Conservation (phyloP, 1,140 invertebrate species). For the Drosophila willistoni region DNA sequence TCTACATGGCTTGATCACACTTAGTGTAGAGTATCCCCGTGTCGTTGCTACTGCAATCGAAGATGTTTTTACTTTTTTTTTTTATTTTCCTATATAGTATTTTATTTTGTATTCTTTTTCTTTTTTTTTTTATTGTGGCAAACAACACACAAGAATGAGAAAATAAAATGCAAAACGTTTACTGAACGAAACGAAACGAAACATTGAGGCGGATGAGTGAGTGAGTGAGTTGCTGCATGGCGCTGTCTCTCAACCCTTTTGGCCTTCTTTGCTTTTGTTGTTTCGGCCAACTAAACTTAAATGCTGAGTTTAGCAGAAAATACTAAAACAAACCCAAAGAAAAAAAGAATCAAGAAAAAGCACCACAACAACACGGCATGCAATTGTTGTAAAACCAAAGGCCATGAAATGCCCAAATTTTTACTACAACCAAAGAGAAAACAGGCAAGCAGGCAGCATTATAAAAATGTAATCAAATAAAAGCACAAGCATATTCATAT, state of each 20-base stretch:
- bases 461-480: conserved; percentile 18
- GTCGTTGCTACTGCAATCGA: not conserved
- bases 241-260: conserved; percentile 52
- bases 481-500: not conserved
- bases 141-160: conserved; percentile 68
- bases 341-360: not conserved
- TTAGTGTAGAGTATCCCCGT: not conserved
- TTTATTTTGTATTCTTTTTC: conserved; percentile 5
- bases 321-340: conserved; percentile 13
- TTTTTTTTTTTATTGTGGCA: conserved; percentile 69
- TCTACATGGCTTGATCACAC: too few species aligned
- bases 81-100: not conserved
- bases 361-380: conserved; percentile 49
- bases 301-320: conserved; percentile 77
- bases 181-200: conserved; percentile 38
- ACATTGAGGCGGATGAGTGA: conserved; percentile 18
- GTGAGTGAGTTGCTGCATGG: conserved; percentile 25
- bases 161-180: conserved; percentile 79
- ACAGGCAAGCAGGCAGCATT: conserved; percentile 6
- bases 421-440: conserved; percentile 45
- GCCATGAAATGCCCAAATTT: conserved; percentile 70
- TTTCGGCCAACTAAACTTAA: conserved; percentile 74
- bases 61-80: not conserved
- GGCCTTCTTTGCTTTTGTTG: conserved; percentile 35
- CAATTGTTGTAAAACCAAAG: conserved; percentile 80